These are phyloP conservation scores for Dermatemys mawii DNA, from an alignment of 2,113 vertebrate genomes.

Conservation along the genomic window DNA sequence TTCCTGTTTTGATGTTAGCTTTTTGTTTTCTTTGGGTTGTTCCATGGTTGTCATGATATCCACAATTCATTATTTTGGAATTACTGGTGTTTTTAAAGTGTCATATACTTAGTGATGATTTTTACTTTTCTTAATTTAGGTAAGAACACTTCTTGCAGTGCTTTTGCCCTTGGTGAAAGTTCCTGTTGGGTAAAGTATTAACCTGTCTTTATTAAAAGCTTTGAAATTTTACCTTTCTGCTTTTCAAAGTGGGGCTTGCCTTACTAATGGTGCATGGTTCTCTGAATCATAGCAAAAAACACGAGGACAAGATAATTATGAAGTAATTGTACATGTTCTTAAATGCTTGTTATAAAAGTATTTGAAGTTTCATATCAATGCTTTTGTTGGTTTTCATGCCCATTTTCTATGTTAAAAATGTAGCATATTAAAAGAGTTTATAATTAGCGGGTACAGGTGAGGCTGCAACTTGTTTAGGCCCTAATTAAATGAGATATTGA, in stretches of 20 bases:
- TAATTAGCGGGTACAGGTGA: background rate
- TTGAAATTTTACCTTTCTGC: background rate
- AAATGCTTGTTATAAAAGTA: background rate
- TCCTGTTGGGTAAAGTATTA: conserved; percentile 74
- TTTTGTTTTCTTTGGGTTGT: conserved; percentile 54
- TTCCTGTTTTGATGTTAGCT: conserved; percentile 58
- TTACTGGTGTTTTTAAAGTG: conserved; percentile 13
- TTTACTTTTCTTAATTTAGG: conserved; percentile 67
- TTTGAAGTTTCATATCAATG: background rate
- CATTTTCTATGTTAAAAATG: background rate
- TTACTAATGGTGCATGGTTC: background rate
- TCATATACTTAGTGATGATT: background rate
- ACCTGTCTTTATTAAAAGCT: background rate
- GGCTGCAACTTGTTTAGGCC: background rate
- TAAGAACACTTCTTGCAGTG: conserved; percentile 62
- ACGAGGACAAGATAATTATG: background rate
- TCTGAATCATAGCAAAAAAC: background rate
- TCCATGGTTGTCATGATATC: conserved; percentile 23
- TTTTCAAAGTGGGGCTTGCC: background rate
- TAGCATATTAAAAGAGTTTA: background rate
- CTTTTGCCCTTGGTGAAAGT: conserved; percentile 46
- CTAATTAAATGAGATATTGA: background rate
- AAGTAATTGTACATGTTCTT: background rate
- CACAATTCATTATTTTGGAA: conserved; percentile 7
- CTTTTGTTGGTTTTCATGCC: background rate